A percentile compares a stretch with the other conserved stretches of the same genome.
These are phyloP conservation scores for Pipa parva DNA, from an alignment of 2,113 vertebrate species.

Conservation along the genomic window DNA sequence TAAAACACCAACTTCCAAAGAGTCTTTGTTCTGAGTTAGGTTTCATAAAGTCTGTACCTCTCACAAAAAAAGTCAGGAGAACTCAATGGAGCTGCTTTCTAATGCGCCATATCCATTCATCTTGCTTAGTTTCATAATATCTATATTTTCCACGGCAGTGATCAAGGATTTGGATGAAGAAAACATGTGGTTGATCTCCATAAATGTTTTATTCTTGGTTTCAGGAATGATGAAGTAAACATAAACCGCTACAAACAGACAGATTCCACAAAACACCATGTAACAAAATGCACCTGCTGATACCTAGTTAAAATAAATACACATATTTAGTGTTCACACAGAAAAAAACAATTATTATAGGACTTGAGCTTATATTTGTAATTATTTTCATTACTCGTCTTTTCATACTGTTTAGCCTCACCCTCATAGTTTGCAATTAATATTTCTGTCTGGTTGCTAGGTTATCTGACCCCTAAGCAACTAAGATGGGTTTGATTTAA, in stretches of 20 bases:
- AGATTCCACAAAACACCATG: slow-evolving; percentile 76
- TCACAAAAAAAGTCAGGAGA: neutral
- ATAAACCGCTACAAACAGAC: slow-evolving; percentile 69
- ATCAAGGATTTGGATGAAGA: slow-evolving; percentile 43
- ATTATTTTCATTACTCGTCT: too few species aligned
- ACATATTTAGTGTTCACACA: too few species aligned
- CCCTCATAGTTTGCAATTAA: too few species aligned
- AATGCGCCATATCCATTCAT: slow-evolving; percentile 68
- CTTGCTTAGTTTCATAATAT: slow-evolving; percentile 54
- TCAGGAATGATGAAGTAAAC: slow-evolving; percentile 74
- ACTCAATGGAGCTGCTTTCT: slow-evolving; percentile 54
- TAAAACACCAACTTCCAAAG: too few species aligned
- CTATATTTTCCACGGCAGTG: slow-evolving; percentile 27
- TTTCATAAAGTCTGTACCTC: neutral
- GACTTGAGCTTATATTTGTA: too few species aligned
- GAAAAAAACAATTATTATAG: too few species aligned
- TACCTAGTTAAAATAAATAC: slow-evolving; percentile 56
- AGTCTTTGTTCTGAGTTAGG: neutral
- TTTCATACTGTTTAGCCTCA: too few species aligned
- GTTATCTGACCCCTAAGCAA: too few species aligned
- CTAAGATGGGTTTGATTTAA: too few species aligned
- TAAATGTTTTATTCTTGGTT: slow-evolving; percentile 85
- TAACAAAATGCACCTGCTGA: slow-evolving; percentile 77
- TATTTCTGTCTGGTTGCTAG: too few species aligned
- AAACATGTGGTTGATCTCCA: slow-evolving; percentile 84